A percentile compares a stretch with the other conserved stretches of the same genome.
These are phyloP conservation scores for Yponomeuta malinellus DNA, from an alignment of 2,888 invertebrate genomes.

Conservation along the genomic window DNA sequence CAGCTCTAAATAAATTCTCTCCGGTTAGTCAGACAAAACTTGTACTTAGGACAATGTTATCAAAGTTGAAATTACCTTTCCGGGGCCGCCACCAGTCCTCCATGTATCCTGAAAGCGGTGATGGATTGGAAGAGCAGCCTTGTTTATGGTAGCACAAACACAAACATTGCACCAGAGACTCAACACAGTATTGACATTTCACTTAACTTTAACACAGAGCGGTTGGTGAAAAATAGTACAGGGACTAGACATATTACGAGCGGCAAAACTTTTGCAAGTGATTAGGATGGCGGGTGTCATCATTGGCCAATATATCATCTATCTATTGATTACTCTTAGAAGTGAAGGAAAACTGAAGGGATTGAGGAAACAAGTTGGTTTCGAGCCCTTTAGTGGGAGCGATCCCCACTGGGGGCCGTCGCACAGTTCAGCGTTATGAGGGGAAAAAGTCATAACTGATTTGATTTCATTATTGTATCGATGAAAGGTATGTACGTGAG, in stretches of 20 bases:
- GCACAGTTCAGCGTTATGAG: too few relatives aligned
- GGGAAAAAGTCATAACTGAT: too few relatives aligned
- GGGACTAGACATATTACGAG: neutral
- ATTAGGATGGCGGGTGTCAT: neutral
- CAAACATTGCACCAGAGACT: constrained; percentile 71
- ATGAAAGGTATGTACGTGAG: too few relatives aligned
- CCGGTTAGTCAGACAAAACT: neutral
- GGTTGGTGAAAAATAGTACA: neutral
- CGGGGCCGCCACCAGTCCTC: constrained; percentile 98
- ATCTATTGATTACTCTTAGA: neutral
- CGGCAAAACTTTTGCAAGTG: constrained; percentile 1
- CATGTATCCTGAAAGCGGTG: constrained; percentile 97
- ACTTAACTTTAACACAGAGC: neutral
- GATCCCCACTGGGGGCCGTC: too few relatives aligned
- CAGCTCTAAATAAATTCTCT: neutral
- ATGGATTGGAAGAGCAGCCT: constrained; percentile 86
- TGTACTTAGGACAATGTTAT: constrained; percentile 5
- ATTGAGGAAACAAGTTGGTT: too few relatives aligned
- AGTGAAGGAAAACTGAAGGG: neutral
- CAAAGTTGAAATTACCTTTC: constrained; percentile 84
- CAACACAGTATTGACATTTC: constrained; percentile 71
- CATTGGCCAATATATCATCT: neutral
- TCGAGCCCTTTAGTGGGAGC: too few relatives aligned
- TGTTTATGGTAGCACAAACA: constrained; percentile 76
- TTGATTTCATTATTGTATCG: too few relatives aligned